Conservation (phyloP, 2,113 vertebrate genomes). For the Psilopsiagon aymara region DNA sequence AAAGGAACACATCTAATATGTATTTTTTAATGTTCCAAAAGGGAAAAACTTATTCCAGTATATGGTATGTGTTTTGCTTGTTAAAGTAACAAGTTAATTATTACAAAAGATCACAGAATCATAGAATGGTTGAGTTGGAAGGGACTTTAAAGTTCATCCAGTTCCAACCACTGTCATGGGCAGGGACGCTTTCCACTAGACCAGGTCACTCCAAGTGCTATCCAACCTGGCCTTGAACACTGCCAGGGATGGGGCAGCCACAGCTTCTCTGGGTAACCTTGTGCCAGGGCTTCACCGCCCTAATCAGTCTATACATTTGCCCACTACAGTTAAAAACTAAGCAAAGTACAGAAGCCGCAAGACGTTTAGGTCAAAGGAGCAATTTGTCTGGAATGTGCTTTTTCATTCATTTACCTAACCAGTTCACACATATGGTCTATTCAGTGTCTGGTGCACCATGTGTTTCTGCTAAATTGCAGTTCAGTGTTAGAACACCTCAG, state of each 20-base stretch:
- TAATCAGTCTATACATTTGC: background rate
- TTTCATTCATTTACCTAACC: background rate
- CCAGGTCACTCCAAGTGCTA: background rate
- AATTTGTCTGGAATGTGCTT: background rate
- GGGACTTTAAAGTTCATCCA: background rate
- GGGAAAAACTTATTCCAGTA: background rate
- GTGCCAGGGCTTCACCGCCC: background rate
- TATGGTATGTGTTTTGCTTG: background rate
- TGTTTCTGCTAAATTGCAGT: background rate
- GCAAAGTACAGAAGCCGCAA: background rate
- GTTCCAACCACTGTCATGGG: background rate
- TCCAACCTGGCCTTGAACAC: background rate
- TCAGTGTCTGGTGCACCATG: background rate
- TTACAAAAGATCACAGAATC: background rate
- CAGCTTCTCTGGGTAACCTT: background rate
- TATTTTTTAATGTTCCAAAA: background rate
- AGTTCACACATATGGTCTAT: background rate
- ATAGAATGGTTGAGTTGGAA: background rate
- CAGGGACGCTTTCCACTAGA: background rate
- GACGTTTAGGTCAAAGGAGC: background rate
- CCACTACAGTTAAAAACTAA: background rate
- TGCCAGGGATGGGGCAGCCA: background rate
- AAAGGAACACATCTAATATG: background rate
- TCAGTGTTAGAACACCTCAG: background rate
- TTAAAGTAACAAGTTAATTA: background rate